Evolutionary conservation across 2,113 vertebrate genomes (phyloP).

Genomic region (Tetrao urogallus): DNA sequence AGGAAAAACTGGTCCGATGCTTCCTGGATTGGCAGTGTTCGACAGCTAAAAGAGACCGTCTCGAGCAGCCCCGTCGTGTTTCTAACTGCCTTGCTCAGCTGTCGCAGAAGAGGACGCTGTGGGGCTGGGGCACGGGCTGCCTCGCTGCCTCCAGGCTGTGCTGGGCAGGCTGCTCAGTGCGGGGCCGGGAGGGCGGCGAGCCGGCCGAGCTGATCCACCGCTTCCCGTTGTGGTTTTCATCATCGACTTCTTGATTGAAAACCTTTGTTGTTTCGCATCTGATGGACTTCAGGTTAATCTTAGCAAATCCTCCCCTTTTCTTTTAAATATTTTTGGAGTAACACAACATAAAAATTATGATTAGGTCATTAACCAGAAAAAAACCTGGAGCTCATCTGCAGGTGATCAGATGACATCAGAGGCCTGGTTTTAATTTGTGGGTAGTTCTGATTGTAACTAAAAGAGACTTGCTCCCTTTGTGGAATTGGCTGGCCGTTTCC

Average conservation of each 20-base stretch:
- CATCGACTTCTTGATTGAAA: neutral
- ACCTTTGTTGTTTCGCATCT: neutral
- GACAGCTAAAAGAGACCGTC: conserved; percentile 43
- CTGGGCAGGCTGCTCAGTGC: neutral
- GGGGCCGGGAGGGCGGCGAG: neutral
- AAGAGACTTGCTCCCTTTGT: conserved; percentile 82
- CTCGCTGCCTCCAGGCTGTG: neutral
- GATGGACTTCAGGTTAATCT: neutral
- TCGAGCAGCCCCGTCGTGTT: conserved; percentile 47
- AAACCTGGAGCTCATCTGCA: conserved; percentile 76
- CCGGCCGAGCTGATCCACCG: rapidly evolving
- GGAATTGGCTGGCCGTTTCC: conserved; percentile 79
- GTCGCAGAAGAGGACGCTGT: conserved; percentile 6
- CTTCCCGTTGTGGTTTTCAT: neutral
- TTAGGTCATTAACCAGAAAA: conserved; percentile 77
- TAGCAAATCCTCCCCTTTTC: conserved; percentile 39
- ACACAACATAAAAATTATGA: conserved; percentile 72
- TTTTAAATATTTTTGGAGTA: conserved; percentile 73
- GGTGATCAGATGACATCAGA: conserved; percentile 83
- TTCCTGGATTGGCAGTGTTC: conserved; percentile 45
- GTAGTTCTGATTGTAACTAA: conserved; percentile 81
- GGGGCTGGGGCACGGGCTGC: neutral
- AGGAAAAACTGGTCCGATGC: conserved; percentile 54
- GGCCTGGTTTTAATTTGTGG: conserved; percentile 88
- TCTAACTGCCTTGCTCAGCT: conserved; percentile 34